Percentiles rank a stretch among this genome's conserved stretches.
phyloP scores from a whole-genome alignment of 2,797 vertebrate genomes.

The Muraenolepis orangiensis region DNA sequence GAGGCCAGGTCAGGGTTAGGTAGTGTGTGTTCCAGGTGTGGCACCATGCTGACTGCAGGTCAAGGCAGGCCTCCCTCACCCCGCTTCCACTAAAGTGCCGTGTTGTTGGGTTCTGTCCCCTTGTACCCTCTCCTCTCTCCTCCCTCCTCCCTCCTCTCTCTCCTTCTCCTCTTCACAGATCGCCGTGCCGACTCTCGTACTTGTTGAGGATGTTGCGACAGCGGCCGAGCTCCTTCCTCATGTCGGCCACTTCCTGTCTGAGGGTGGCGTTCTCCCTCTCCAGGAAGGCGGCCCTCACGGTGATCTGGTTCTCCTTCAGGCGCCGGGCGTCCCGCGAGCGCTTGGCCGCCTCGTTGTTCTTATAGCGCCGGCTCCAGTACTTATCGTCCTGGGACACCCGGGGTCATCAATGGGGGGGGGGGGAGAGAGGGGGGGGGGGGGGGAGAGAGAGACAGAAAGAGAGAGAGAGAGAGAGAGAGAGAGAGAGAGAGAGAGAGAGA shows the following conservation, averaged over 20 bases:
- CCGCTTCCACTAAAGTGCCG: conserved; percentile 66
- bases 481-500: neutral
- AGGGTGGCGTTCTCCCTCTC: conserved; percentile 87
- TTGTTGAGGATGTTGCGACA: conserved; percentile 85
- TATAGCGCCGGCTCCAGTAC: conserved; percentile 87
- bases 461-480: conserved; percentile 25
- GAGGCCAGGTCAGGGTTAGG: too few relatives aligned
- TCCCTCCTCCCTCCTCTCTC: conserved; percentile 17
- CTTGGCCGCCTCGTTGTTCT: conserved; percentile 91
- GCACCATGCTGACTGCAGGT: conserved; percentile 49
- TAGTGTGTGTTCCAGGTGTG: conserved; percentile 51
- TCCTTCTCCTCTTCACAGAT: conserved; percentile 70
- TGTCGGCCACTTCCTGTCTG: conserved; percentile 85
- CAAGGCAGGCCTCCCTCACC: conserved; percentile 39
- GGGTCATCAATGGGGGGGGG: neutral
- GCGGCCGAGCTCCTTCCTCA: conserved; percentile 86
- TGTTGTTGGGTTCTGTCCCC: conserved; percentile 56
- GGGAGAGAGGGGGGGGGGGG: conserved; percentile 2
- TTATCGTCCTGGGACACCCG: conserved; percentile 83
- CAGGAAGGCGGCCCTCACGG: conserved; percentile 89
- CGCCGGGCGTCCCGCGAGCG: conserved; percentile 86
- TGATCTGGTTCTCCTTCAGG: conserved; percentile 95
- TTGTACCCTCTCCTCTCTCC: conserved; percentile 19
- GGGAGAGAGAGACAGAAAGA: conserved; percentile 3
- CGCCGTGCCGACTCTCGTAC: conserved; percentile 85